Evolutionary conservation across 2,888 invertebrate genomes (phyloP), one percentile per base, ranked within the genome.

Genomic region (Ormyrus labotus): DNA sequence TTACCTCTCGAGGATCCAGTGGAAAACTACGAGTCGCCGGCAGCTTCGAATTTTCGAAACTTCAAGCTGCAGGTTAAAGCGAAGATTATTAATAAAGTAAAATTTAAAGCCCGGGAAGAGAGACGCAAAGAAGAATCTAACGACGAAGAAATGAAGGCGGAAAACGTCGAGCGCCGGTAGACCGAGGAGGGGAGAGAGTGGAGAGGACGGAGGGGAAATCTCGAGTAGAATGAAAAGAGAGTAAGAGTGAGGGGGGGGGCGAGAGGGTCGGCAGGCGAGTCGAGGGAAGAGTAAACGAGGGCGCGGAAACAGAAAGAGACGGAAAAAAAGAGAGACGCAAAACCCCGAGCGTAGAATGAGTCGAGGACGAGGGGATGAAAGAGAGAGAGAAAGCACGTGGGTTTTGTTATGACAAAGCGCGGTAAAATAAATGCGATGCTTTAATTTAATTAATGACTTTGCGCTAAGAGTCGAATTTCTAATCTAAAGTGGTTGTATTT

Each of bases 171-270:
- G 69, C 68, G 81, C 63, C 80, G 70, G 68, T 11, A 63, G 55
- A 19, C 19, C 10, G 48, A 64, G 45, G 75, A 73, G 65, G 65
- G 61, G 60, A 11, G 7, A 60, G 48, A 6, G 61, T 65, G 47
- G 50, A 60, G 64, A 63, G 64, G 57, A 34, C 57, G 60, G 64
- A 55, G 65, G 65, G 65, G 34, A 64, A 72, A 71, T 65, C 65
- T 78, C 65, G 67, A 78, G 72, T 67, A 72, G 72, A 78, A 72
- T 78, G 71, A 78, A 78, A 72, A 72, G 72, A 78, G 78, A 78
- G 72, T 72, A 71, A 78, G 78, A 72, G 72, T 72, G 67, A 72
- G 70, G n/a, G 50, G 53, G 45, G 9, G 53, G 53, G 53, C n/a
- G 13, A 6, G 13, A 10, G 68, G 11, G 19, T 45, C 19, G 45